Conservation (phyloP, 2,797 vertebrate genomes). For the Aotus griseimembra region DNA sequence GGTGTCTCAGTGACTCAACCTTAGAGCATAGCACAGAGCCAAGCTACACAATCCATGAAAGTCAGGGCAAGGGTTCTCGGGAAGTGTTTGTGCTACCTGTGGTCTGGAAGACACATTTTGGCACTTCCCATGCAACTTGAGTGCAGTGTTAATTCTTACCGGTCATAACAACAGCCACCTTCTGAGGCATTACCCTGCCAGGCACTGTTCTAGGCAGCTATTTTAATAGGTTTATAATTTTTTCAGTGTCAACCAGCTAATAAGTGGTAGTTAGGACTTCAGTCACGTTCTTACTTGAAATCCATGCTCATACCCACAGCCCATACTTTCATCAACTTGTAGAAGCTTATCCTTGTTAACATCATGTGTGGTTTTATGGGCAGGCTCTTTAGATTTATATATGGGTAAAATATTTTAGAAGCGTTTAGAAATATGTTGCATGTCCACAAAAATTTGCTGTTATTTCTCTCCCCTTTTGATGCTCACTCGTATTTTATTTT, state of each 20-base stretch:
- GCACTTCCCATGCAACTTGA: background rate
- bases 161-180: background rate
- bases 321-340: background rate
- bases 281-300: background rate
- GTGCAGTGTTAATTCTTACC: background rate
- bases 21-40: background rate
- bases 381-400: background rate
- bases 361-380: background rate
- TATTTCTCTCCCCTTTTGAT: constrained; percentile 16
- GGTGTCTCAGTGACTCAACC: background rate
- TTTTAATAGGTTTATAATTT: background rate
- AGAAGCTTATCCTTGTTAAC: background rate
- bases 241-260: background rate
- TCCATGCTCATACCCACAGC: background rate
- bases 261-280: background rate
- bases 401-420: background rate
- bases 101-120: background rate
- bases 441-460: background rate
- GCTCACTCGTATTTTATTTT: background rate
- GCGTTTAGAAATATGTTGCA: background rate
- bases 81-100: background rate
- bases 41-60: background rate
- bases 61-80: background rate
- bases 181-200: background rate
- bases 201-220: background rate